Base-by-base conservation (phyloP, 2,888 invertebrate species). In the Odontothrips loti region DNA sequence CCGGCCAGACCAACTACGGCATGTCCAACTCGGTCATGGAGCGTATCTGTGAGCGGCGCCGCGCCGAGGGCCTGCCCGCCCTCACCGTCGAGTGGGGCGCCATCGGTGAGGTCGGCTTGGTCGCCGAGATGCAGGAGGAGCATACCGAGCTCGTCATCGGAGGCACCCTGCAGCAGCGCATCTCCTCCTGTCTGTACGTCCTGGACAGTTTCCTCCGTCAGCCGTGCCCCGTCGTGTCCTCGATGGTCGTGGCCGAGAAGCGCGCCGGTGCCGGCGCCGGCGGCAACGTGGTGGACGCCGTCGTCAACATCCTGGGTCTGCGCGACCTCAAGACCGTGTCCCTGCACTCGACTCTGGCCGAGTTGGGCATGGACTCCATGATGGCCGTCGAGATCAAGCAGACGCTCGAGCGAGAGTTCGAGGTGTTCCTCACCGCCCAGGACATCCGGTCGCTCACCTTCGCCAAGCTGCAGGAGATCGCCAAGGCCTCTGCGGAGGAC, bases 381-480 rank as follows among this genome's bases (percentile, higher is more conserved):
- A 98, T 97, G 96, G 96, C 96, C 0, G 96, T 97, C 0, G 98
- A 99, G 88, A 96, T 99, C 84, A 97, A 97, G 85, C 97, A 97
- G 88, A 94, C 94, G 0, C 87, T 97, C 1, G 97, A 97, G 87
- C 90, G 96, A 84, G 95, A 96, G 86, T 97, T 94, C 86, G 96
- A 97, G 86, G 89, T 98, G 81, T 92, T 93, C 86, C 89, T 98
- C 6, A 93, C 95, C 0, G 93, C 96, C 9, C 94, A 95, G 86
- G 96, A 97, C 84, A 93, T 97, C 82, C 90, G 96, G 80, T 91
- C 91, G 0, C 88, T 97, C 68, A 96, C 95, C 0, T 93, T 96
- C 84, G 91, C 92, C 29, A 93, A 90, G 83, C 86, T 91, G 20
- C 86, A 88, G 80, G 89, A 89, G 83, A 87, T 88, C 83, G 84